A percentile compares a stretch with the other conserved stretches of the same genome.
phyloP scores from a whole-genome alignment of 2,888 invertebrate genomes.

The Cataglyphis rosenhaueri region DNA sequence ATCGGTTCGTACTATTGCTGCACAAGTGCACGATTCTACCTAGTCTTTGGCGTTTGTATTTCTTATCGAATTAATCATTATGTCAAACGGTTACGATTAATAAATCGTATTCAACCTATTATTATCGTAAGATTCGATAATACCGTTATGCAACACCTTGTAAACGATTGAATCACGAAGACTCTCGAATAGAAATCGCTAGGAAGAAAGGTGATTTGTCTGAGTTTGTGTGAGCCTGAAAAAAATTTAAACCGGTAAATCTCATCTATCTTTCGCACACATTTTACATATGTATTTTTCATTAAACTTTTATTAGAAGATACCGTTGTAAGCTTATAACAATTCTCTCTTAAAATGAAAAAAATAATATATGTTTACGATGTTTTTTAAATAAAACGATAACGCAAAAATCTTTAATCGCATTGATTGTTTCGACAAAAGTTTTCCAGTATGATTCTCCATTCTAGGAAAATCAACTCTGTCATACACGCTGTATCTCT shows the following conservation, averaged over 20 bases:
- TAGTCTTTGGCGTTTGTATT: slow-evolving; percentile 19
- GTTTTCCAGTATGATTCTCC: neutral
- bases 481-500: slow-evolving; percentile 12
- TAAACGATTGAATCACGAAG: slow-evolving; percentile 36
- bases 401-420: neutral
- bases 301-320: neutral
- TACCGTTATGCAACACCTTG: slow-evolving; percentile 39
- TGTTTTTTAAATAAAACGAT: neutral
- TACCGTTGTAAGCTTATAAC: neutral
- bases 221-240: neutral
- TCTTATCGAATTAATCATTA: slow-evolving; percentile 37
- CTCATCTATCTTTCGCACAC: neutral
- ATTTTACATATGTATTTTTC: neutral
- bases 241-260: slow-evolving; percentile 18
- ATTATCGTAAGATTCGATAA: slow-evolving; percentile 47
- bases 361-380: neutral
- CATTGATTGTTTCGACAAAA: slow-evolving; percentile 19
- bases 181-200: slow-evolving; percentile 29
- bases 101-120: slow-evolving; percentile 45
- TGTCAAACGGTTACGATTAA: slow-evolving; percentile 32
- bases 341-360: neutral
- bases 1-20: slow-evolving; percentile 33
- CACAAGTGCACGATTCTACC: slow-evolving; percentile 32
- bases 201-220: neutral
- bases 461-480: slow-evolving; percentile 34